Conservation (phyloP, 2,113 vertebrate species). For the Castor canadensis region DNA sequence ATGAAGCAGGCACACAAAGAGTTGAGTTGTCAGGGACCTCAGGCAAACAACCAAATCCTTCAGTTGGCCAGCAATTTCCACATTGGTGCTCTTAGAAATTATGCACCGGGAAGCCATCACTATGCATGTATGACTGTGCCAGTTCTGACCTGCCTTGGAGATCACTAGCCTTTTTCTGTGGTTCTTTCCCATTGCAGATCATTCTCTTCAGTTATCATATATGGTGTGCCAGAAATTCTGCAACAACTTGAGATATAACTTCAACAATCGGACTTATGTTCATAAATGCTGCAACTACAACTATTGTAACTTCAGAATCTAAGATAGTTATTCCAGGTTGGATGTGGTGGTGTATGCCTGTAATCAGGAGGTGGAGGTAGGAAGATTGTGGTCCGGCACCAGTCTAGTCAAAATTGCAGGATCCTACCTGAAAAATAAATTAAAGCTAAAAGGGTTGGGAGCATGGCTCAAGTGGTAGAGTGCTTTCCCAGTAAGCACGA, state of each 20-base stretch:
- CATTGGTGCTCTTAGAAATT: not conserved
- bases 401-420: too few species aligned
- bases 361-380: too few species aligned
- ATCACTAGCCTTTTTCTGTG: not conserved
- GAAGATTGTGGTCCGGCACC: too few species aligned
- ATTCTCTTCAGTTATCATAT: not conserved
- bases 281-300: constrained; percentile 42
- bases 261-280: not conserved
- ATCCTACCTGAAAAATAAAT: too few species aligned
- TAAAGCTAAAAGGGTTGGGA: too few species aligned
- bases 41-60: not conserved
- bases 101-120: not conserved
- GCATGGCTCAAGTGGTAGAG: too few species aligned
- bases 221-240: constrained; percentile 69
- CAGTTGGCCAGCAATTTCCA: not conserved
- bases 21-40: too few species aligned
- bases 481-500: too few species aligned
- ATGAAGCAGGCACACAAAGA: not conserved
- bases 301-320: constrained; percentile 29
- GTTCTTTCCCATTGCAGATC: not conserved
- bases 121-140: not conserved
- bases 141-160: not conserved
- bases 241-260: not conserved
- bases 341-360: too few species aligned
- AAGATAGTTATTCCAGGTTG: not conserved